Conservation (phyloP, 2,797 vertebrate species). For the Otus scops region DNA sequence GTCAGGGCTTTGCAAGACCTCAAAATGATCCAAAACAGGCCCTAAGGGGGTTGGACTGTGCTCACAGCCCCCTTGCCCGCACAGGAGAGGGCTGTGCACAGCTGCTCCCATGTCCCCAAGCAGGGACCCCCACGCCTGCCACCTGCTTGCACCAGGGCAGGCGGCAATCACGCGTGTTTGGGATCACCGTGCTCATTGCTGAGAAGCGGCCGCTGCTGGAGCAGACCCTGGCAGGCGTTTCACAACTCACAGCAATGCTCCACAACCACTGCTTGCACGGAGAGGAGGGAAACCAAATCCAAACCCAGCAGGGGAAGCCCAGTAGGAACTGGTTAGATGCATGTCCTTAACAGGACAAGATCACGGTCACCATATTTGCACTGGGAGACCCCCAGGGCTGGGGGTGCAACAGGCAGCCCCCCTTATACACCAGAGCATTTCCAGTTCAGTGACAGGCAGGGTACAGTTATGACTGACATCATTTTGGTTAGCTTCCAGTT, state of each 20-base stretch:
- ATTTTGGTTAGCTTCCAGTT: not conserved
- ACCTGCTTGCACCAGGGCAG: not conserved
- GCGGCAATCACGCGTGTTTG: not conserved
- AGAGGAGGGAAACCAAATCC: not conserved
- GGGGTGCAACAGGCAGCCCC: not conserved
- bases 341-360: not conserved
- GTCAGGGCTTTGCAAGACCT: not conserved
- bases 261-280: accelerated
- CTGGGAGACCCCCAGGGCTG: not conserved
- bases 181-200: not conserved
- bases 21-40: not conserved
- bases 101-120: not conserved
- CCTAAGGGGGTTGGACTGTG: not conserved
- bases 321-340: not conserved
- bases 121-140: not conserved
- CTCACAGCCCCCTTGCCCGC: accelerated
- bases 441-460: not conserved
- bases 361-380: accelerated
- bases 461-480: accelerated
- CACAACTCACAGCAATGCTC: not conserved
- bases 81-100: accelerated
- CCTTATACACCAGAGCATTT: not conserved
- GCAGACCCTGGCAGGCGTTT: not conserved
- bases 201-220: not conserved
- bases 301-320: not conserved